Base-by-base conservation (phyloP, 2,888 invertebrate species). In the Brachynemurus nebulosus region DNA sequence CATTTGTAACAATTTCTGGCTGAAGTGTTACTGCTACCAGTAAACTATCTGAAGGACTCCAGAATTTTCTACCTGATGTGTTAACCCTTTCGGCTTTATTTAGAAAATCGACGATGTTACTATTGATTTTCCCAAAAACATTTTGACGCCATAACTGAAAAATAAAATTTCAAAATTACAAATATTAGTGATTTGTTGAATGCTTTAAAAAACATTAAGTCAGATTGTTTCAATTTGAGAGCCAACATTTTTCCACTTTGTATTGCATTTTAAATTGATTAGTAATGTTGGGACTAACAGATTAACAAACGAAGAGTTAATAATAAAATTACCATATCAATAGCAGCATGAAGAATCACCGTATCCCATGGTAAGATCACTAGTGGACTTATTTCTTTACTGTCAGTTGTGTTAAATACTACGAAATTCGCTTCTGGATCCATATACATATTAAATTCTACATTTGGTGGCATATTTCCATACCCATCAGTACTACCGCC, bases 371-470 rank as follows among this genome's bases (percentile, higher is more conserved):
- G 33, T n/a, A 39, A 11, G 33, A 34, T 23, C 5, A 40, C 19
- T 14, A 40, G 9, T 11, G 40, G 39, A 4, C 7, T 18, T 14
- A 16, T 18, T 17, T 39, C 33, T 11, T 30, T 6, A 19, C 18
- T n/a, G 11, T 39, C 17, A 8, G 44, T 39, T 23, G 39, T 33
- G 40, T 34, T 40, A n/a, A 40, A 38, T 14, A 44, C 44, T 5
- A 44, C 38, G 14, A 19, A 37, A 20, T 25, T 38, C 7, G 44
- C 44, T 27, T 75, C 73, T 0, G 78, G 74, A 55, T 78, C 78
- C 46, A 59, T 59, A 40, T 57, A 54, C 50, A 77, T 75, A 56
- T 78, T 78, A 55, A 70, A 77, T 54, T 78, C 78, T 1, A 69
- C 65, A 9, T 64, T 56, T 1, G 64, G 59, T 1, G 52, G 51